These are phyloP conservation scores for Asteroscopus sphinx DNA, from an alignment of 2,888 invertebrate genomes.

Conservation along the genomic window DNA sequence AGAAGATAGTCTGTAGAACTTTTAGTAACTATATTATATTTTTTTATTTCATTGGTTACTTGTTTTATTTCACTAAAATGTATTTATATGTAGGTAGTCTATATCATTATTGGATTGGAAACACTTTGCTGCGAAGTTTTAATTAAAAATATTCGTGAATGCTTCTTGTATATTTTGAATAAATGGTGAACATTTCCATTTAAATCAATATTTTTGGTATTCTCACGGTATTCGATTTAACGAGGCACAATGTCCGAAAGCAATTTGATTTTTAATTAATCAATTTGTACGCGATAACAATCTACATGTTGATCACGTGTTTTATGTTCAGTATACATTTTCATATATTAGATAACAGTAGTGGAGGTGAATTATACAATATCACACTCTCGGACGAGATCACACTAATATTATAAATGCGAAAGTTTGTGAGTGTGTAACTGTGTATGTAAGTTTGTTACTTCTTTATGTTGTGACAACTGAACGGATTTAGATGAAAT, in stretches of 20 bases:
- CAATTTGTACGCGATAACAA: constrained; percentile 18
- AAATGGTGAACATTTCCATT: neutral
- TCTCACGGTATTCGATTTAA: neutral
- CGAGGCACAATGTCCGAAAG: constrained; percentile 5
- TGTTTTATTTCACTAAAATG: constrained; percentile 5
- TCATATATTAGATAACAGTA: neutral
- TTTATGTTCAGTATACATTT: constrained; percentile 1
- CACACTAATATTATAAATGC: too few relatives aligned
- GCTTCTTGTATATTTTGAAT: neutral
- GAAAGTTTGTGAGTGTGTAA: too few relatives aligned
- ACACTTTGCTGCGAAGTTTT: neutral
- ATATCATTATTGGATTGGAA: constrained; percentile 12
- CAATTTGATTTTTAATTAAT: constrained; percentile 4
- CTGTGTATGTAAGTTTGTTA: too few relatives aligned
- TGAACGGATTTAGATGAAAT: too few relatives aligned
- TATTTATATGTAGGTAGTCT: neutral
- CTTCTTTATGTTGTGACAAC: too few relatives aligned
- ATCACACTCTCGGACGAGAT: too few relatives aligned
- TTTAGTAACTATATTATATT: neutral
- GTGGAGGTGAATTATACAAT: too few relatives aligned
- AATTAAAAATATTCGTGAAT: neutral
- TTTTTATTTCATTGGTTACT: neutral
- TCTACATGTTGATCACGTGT: constrained; percentile 5
- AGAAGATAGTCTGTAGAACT: constrained; percentile 19
- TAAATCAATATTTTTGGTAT: neutral